A percentile compares a stretch with the other conserved stretches of the same genome.
These are phyloP conservation scores for Metaphire vulgaris DNA, from an alignment of 1,140 invertebrate genomes.

Conservation along the genomic window DNA sequence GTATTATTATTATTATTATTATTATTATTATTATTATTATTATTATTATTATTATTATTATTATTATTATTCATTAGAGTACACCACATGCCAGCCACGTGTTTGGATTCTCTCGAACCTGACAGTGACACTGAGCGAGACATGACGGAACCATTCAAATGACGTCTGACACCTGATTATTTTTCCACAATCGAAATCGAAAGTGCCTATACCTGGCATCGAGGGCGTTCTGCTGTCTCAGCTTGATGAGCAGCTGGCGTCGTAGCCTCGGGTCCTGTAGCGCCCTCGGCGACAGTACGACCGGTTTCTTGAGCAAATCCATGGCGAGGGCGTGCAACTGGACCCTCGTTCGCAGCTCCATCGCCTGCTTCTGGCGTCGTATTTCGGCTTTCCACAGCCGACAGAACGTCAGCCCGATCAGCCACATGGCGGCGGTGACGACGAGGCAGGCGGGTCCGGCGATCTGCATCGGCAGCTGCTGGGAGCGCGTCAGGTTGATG, in stretches of 20 bases:
- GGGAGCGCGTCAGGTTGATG: not conserved
- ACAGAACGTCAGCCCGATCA: constrained; percentile 17
- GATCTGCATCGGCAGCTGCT: constrained; percentile 23
- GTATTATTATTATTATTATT: no score
- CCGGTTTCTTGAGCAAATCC: constrained; percentile 27
- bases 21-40: no score
- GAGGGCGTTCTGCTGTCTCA: constrained; percentile 21
- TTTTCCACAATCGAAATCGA: no score
- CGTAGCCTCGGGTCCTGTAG: constrained; percentile 23
- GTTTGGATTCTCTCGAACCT: no score
- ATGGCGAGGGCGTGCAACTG: constrained; percentile 29
- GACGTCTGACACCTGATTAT: no score
- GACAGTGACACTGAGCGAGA: no score
- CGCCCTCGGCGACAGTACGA: constrained; percentile 13
- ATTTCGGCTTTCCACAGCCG: constrained; percentile 21
- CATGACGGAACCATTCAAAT: no score
- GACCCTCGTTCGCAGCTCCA: constrained; percentile 22
- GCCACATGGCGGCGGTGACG: constrained; percentile 27
- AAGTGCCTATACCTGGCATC: constrained; percentile 26
- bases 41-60: no score
- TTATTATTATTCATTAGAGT: no score
- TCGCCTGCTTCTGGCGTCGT: constrained; percentile 23
- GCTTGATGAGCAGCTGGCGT: constrained; percentile 25
- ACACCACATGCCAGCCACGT: no score
- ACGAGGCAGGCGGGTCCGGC: constrained; percentile 20